Evolutionary conservation across 2,113 vertebrate genomes (phyloP).

Genomic region (Madoqua kirkii): DNA sequence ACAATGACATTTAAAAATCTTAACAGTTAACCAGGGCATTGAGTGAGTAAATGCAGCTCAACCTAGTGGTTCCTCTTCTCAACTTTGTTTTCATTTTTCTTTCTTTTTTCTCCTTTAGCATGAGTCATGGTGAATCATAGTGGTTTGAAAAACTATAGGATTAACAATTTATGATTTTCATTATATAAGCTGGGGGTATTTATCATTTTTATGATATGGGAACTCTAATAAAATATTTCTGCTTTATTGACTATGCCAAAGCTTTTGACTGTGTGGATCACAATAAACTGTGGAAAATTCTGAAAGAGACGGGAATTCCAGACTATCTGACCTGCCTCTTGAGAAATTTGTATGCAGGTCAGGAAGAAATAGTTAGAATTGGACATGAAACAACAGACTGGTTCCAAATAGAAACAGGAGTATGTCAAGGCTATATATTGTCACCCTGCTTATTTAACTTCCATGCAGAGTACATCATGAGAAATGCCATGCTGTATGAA

Average conservation of each 20-base stretch:
- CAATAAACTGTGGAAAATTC: no score
- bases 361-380: no score
- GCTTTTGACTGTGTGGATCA: no score
- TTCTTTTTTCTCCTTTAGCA: neutral
- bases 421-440: fast-evolving
- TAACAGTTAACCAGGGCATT: neutral
- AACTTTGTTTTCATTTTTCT: neutral
- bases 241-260: no score
- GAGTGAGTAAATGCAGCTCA: neutral
- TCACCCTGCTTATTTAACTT: no score
- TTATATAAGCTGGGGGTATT: neutral
- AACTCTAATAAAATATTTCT: neutral
- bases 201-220: neutral
- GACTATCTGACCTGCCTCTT: no score
- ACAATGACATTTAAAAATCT: neutral
- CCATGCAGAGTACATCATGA: no score
- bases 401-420: no score
- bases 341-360: no score
- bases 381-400: no score
- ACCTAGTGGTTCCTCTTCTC: neutral
- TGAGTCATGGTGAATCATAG: neutral
- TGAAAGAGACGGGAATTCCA: no score
- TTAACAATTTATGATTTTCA: conserved; percentile 4
- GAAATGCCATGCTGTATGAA: no score
- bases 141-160: neutral